Percentiles rank a stretch among this genome's conserved stretches.
Conservation (phyloP, 2,113 vertebrate genomes). For the Conger conger region DNA sequence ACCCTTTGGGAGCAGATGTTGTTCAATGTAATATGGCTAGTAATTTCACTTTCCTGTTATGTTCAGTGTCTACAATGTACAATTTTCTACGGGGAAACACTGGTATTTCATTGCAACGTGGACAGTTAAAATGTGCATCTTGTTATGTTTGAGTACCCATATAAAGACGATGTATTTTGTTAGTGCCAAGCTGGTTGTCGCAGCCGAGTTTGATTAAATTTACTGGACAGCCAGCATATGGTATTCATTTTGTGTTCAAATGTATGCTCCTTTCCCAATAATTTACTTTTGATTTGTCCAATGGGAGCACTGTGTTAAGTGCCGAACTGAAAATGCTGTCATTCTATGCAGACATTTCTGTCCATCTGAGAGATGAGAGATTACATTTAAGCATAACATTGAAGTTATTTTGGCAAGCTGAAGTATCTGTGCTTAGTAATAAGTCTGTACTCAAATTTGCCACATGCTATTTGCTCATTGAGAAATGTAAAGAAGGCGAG, state of each 20-base stretch:
- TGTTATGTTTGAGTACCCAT: neutral
- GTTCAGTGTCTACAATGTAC: neutral
- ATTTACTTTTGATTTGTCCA: neutral
- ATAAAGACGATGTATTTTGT: neutral
- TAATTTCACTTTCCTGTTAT: neutral
- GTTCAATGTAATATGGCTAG: neutral
- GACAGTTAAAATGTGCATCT: neutral
- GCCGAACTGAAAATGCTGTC: neutral
- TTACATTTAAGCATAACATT: conserved; percentile 7
- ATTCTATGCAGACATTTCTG: neutral
- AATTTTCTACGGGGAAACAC: neutral
- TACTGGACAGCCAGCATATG: neutral
- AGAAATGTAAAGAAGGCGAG: conserved; percentile 36
- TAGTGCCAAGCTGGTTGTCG: neutral
- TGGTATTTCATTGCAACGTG: neutral
- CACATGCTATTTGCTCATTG: conserved; percentile 41
- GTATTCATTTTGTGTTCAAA: neutral
- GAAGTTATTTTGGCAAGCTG: conserved; percentile 20
- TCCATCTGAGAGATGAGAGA: conserved; percentile 9
- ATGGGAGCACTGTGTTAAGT: neutral
- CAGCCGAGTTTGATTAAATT: neutral
- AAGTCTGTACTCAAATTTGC: conserved; percentile 48
- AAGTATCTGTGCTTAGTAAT: conserved; percentile 22
- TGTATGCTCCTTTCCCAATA: neutral
- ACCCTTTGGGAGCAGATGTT: neutral